Conservation (phyloP, 2,888 invertebrate species). For the Cabera pusaria region DNA sequence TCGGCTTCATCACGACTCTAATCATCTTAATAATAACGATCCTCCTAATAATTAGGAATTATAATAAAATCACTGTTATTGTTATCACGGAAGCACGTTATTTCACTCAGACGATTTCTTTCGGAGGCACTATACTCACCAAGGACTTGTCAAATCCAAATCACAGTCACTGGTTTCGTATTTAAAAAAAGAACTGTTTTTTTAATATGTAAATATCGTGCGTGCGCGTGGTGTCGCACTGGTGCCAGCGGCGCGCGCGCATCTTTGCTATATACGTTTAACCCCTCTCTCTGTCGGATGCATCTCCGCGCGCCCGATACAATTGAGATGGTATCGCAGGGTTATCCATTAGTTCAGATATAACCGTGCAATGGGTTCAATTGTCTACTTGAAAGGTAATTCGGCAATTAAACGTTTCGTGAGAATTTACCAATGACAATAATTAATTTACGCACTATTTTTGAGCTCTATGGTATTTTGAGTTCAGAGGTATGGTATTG, state of each 20-base stretch:
- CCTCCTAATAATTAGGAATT: constrained; percentile 7
- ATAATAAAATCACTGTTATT: constrained; percentile 11
- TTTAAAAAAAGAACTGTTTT: background rate
- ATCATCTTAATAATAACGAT: constrained; percentile 14
- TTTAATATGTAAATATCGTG: constrained; percentile 4
- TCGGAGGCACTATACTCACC: no score
- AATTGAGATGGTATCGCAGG: constrained; percentile 27
- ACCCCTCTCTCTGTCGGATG: constrained; percentile 47
- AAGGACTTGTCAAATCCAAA: constrained; percentile 23
- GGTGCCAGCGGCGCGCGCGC: constrained; percentile 44
- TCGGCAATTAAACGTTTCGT: constrained; percentile 3
- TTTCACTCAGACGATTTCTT: no score
- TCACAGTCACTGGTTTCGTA: constrained; percentile 17
- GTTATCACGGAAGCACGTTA: no score
- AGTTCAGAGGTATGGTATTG: no score
- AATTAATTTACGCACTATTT: no score
- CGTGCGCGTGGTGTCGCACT: constrained; percentile 41
- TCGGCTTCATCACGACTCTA: constrained; percentile 25
- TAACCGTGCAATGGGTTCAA: constrained; percentile 11
- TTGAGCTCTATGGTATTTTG: no score
- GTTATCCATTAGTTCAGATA: constrained; percentile 25
- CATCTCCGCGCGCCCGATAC: constrained; percentile 13
- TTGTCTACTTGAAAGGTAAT: constrained; percentile 5
- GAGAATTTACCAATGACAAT: background rate
- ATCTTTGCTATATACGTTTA: constrained; percentile 60